Percentiles rank a stretch among this genome's conserved stretches.
Conservation (phyloP, 2,888 invertebrate species). For the Sinotaia quadrata region DNA sequence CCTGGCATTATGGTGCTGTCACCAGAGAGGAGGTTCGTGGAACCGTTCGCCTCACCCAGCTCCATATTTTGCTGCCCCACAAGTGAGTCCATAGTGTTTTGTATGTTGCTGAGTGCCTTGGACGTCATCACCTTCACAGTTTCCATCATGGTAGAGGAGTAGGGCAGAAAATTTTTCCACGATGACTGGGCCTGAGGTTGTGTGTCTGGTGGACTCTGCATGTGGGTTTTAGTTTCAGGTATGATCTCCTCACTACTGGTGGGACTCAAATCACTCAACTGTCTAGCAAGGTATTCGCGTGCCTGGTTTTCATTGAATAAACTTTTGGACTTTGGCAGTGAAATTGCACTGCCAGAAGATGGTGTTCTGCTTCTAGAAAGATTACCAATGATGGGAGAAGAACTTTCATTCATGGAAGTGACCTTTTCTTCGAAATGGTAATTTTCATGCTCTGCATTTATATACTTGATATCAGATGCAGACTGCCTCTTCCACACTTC, state of each 20-base stretch:
- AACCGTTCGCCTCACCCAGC: conserved; percentile 26
- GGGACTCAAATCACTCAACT: conserved; percentile 67
- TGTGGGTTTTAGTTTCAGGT: no score
- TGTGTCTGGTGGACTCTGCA: conserved; percentile 9
- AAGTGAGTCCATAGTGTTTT: conserved; percentile 46
- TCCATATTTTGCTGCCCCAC: conserved; percentile 29
- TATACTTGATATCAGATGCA: conserved; percentile 7
- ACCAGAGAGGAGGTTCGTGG: not conserved
- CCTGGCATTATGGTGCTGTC: not conserved
- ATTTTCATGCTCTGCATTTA: no score
- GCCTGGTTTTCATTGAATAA: conserved; percentile 83
- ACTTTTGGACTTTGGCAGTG: conserved; percentile 37
- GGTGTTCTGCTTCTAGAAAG: conserved; percentile 13
- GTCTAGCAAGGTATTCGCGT: conserved; percentile 82
- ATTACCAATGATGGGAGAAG: not conserved
- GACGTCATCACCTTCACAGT: conserved; percentile 59
- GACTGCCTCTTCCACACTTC: conserved; percentile 36
- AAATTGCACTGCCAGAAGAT: conserved; percentile 7
- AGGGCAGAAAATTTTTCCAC: conserved; percentile 30
- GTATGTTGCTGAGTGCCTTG: conserved; percentile 56
- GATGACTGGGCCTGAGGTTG: conserved; percentile 28
- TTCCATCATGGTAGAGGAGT: conserved; percentile 43
- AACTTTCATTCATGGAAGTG: conserved; percentile 14
- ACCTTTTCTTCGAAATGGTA: conserved; percentile 20
- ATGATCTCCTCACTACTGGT: not conserved